Base-by-base conservation (phyloP, 1,140 invertebrate species). In the Drosophila aff. region DNA sequence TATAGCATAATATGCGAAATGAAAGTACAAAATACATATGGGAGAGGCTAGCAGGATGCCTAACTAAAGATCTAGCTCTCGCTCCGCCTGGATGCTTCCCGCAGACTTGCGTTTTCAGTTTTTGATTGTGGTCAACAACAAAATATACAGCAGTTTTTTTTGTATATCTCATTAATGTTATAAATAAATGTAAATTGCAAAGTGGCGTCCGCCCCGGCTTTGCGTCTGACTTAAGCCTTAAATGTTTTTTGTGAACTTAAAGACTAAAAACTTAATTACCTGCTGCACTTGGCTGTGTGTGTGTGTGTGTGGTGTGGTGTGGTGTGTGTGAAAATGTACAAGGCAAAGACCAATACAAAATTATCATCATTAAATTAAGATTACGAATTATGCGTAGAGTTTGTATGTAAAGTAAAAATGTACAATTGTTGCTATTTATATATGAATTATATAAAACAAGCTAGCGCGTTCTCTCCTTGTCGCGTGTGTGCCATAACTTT, bases 151-250 rank as follows among this genome's bases (percentile, higher is more conserved):
- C 57, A 72, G 52, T 66, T 36, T 4, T 55, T 66, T 31, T 4
- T 55, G 63, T 61, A 74, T 80, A 75, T 66, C 59, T 49, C 62
- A 46, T 78, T 46, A 68, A 82, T 76, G 46, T 57, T 84, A 87
- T 89, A 87, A 89, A 87, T 87, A 84, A 87, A 78, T 89, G 77
- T 87, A 57, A 57, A 89, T 84, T 87, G 76, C 84, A 89, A 87
- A 89, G 81, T 78, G 81, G 84, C 83, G 63, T 82, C 65, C 76
- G 67, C 58, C 76, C 72, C 72, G 84, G 84, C 84, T 89, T 84
- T 87, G 83, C 83, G 15, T 64, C 38, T 83, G 83, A 87, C 83
- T 87, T 87, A 87, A 83, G 81, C 81, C 84, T 89, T 89, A 84
- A 82, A 74, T 74, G 64, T 84, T 65, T 65, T 76, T 73, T 66